Conservation (phyloP, 2,113 vertebrate species). For the Sardina pilchardus region DNA sequence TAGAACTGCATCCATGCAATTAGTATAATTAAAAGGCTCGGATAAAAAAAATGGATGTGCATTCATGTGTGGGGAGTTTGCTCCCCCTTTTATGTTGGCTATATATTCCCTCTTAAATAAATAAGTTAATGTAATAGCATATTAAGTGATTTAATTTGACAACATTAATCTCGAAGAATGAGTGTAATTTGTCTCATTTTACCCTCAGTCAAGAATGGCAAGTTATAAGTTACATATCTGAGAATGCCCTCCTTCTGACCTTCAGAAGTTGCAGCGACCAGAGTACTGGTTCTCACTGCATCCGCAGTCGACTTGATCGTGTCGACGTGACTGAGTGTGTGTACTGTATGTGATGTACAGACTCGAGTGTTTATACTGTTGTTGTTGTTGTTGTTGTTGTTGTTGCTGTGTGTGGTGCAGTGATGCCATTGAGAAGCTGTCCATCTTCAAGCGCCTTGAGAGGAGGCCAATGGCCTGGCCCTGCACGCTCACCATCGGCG, state of each 20-base stretch:
- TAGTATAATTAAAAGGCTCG: neutral
- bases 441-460: constrained; percentile 85
- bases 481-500: constrained; percentile 90
- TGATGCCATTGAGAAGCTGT: constrained; percentile 82
- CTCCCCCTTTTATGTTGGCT: neutral
- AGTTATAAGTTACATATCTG: neutral
- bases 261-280: neutral
- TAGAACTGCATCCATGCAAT: neutral
- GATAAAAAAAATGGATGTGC: neutral
- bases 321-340: neutral
- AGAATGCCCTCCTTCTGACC: neutral
- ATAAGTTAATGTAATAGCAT: neutral
- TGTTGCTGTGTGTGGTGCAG: constrained; percentile 71
- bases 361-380: neutral
- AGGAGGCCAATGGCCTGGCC: constrained; percentile 79
- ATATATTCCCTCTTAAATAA: neutral
- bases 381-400: neutral
- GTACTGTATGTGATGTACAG: neutral
- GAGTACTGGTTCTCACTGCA: neutral
- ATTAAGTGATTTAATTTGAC: neutral
- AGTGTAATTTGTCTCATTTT: too few species aligned
- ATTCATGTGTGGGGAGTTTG: neutral
- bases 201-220: neutral
- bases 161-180: too few species aligned
- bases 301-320: neutral